A percentile compares a stretch with the other conserved stretches of the same genome.
Evolutionary conservation across 2,888 invertebrate genomes (phyloP).

Genomic region (Nomada ruficornis): DNA sequence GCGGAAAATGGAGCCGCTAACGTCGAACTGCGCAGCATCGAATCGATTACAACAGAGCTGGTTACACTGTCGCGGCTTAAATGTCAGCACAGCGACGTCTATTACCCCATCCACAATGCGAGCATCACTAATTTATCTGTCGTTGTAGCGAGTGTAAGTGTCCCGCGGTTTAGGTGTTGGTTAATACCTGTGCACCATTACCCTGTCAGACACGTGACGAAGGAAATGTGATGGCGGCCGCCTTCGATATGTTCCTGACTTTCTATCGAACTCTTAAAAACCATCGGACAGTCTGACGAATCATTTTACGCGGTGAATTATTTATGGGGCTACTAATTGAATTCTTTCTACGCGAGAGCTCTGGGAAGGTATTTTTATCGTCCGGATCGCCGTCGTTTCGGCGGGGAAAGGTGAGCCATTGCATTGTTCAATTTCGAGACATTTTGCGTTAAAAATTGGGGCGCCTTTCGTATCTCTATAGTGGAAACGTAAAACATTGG

Average conservation of each 20-base stretch:
- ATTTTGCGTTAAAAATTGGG: too few species aligned
- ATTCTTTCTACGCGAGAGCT: background rate
- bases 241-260: slow-evolving; percentile 59
- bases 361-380: background rate
- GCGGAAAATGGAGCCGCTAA: slow-evolving; percentile 55
- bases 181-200: slow-evolving; percentile 65
- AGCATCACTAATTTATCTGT: slow-evolving; percentile 74
- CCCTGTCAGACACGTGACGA: slow-evolving; percentile 62
- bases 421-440: too few species aligned
- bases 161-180: slow-evolving; percentile 63
- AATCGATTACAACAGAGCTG: slow-evolving; percentile 68
- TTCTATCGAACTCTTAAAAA: slow-evolving; percentile 60
- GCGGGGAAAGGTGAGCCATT: background rate
- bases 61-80: slow-evolving; percentile 69
- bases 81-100: slow-evolving; percentile 72
- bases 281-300: slow-evolving; percentile 25
- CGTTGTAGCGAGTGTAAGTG: slow-evolving; percentile 58
- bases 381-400: background rate
- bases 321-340: slow-evolving; percentile 40
- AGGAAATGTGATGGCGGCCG: slow-evolving; percentile 61
- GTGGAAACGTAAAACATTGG: too few species aligned
- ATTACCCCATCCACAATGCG: slow-evolving; percentile 74
- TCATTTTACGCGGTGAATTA: slow-evolving; percentile 51
- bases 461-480: too few species aligned
- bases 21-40: slow-evolving; percentile 47